These are phyloP conservation scores for Ctenodactylus gundi DNA, from an alignment of 2,113 vertebrate species.

Conservation along the genomic window DNA sequence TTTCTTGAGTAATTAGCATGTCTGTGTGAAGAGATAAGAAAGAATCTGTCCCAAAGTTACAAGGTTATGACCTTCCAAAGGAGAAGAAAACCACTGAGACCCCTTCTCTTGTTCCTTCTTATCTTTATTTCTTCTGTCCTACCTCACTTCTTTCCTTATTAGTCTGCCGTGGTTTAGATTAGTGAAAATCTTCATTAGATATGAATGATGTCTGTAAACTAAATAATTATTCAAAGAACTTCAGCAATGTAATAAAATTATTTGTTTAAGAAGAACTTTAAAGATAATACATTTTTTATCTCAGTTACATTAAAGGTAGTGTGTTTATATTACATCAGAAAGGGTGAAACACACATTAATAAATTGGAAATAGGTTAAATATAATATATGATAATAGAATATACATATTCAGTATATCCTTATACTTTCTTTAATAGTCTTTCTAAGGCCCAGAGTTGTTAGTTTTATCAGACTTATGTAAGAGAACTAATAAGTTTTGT, in stretches of 20 bases:
- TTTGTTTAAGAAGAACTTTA: neutral
- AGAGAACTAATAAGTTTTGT: constrained; percentile 16
- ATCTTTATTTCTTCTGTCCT: neutral
- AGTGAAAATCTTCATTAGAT: neutral
- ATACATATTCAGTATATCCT: neutral
- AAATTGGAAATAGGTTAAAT: no score
- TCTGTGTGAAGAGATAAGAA: neutral
- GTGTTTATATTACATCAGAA: neutral
- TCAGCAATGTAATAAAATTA: neutral
- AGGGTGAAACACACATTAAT: no score
- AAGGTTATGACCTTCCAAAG: neutral
- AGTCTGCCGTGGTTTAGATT: no score
- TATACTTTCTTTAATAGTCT: neutral
- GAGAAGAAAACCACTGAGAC: neutral
- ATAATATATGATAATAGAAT: no score
- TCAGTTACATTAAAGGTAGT: neutral
- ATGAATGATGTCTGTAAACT: neutral
- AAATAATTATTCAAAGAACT: neutral
- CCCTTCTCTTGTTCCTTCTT: neutral
- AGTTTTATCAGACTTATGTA: constrained; percentile 4
- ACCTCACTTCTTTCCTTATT: neutral
- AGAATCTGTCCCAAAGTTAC: neutral
- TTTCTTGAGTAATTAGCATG: neutral
- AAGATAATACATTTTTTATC: neutral
- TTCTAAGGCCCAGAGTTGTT: neutral